Percentiles rank a stretch among this genome's conserved stretches.
Conservation (phyloP, 2,113 vertebrate species). For the Microtus pennsylvanicus region DNA sequence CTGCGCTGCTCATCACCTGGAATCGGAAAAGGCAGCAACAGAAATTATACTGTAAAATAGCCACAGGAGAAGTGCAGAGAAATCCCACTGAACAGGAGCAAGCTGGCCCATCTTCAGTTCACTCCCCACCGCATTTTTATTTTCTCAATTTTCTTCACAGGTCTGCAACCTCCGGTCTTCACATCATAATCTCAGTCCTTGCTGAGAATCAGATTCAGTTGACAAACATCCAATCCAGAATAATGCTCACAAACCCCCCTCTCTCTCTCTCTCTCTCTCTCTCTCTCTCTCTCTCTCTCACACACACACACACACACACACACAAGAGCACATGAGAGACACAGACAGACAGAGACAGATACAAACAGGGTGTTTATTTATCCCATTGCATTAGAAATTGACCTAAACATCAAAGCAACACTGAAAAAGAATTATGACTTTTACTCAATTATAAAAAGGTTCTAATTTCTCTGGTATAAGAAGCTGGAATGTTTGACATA, state of each 20-base stretch:
- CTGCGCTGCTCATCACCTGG: not conserved
- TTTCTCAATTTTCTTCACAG: not conserved
- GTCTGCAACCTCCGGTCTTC: not conserved
- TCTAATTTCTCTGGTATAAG: slow-evolving; percentile 6
- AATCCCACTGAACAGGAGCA: not conserved
- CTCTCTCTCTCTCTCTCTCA: not conserved
- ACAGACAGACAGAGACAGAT: not conserved
- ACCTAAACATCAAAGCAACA: slow-evolving; percentile 2
- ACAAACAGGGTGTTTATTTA: not conserved
- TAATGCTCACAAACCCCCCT: not conserved
- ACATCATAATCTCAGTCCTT: not conserved
- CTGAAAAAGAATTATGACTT: slow-evolving; percentile 31
- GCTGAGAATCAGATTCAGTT: slow-evolving; percentile 26
- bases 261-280: too few species aligned
- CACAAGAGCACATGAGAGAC: not conserved
- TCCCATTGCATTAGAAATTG: slow-evolving; percentile 2
- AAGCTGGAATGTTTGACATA: slow-evolving; percentile 56
- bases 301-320: not conserved
- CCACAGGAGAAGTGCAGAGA: not conserved
- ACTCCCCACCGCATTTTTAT: not conserved
- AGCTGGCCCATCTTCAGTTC: not conserved
- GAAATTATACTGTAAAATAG: not conserved
- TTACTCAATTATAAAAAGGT: not conserved
- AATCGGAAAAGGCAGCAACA: not conserved
- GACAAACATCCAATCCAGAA: not conserved